A percentile compares a stretch with the other conserved stretches of the same genome.
These are phyloP conservation scores for Cyaniris semiargus DNA, from an alignment of 2,888 invertebrate species.

Conservation along the genomic window DNA sequence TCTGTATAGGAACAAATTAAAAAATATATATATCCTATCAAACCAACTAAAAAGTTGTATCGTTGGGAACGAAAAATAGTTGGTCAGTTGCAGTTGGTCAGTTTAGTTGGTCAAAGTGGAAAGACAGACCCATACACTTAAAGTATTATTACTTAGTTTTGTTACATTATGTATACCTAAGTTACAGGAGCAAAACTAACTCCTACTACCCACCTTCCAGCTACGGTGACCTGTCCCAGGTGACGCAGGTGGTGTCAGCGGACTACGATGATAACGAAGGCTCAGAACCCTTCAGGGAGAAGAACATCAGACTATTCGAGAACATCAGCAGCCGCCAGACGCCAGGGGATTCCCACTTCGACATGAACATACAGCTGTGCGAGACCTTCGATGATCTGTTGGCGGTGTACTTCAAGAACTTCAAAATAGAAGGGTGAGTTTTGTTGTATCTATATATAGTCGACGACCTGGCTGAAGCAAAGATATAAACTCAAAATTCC, in stretches of 20 bases:
- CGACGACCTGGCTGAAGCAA: too few species aligned
- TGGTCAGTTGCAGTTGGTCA: too few species aligned
- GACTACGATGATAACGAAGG: conserved; percentile 86
- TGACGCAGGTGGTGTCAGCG: conserved; percentile 88
- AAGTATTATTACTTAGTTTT: too few species aligned
- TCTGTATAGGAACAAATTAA: too few species aligned
- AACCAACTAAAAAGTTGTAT: too few species aligned
- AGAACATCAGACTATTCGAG: conserved; percentile 74
- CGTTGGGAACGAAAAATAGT: too few species aligned
- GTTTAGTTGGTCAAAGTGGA: too few species aligned
- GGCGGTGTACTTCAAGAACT: conserved; percentile 91
- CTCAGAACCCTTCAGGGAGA: conserved; percentile 83
- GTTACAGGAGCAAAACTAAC: neutral
- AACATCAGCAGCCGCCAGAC: conserved; percentile 56
- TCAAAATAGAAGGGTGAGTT: conserved; percentile 86
- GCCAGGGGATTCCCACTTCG: conserved; percentile 83
- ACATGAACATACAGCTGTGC: conserved; percentile 92
- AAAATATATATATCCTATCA: too few species aligned
- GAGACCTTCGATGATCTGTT: conserved; percentile 90
- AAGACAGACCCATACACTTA: too few species aligned
- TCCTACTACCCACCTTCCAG: conserved; percentile 48
- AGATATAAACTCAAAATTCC: too few species aligned
- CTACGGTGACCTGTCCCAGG: conserved; percentile 89
- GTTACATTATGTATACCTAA: too few species aligned
- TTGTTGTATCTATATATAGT: conserved; percentile 8